A percentile compares a stretch with the other conserved stretches of the same genome.
These are phyloP conservation scores for Hyperoplus immaculatus DNA, from an alignment of 2,797 vertebrate species.

Conservation along the genomic window DNA sequence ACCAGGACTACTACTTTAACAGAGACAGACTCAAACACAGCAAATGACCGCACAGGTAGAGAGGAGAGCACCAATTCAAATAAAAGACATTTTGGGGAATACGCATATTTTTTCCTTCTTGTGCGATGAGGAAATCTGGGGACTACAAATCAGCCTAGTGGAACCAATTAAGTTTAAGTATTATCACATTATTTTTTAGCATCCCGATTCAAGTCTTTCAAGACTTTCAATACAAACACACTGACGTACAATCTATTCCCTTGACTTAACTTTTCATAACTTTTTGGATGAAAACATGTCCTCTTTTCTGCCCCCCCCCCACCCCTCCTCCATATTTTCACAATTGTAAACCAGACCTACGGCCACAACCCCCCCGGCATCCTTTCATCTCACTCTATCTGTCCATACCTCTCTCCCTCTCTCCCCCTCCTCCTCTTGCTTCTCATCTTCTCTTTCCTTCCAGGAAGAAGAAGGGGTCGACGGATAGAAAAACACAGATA, in stretches of 20 bases:
- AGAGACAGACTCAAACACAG: slow-evolving; percentile 28
- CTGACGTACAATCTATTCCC: slow-evolving; percentile 1
- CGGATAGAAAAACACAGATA: slow-evolving; percentile 30
- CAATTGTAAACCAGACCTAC: slow-evolving; percentile 26
- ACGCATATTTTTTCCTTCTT: background rate
- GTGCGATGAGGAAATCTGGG: too few relatives aligned
- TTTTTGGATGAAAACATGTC: slow-evolving; percentile 14
- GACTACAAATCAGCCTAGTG: too few relatives aligned
- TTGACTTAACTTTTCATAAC: background rate
- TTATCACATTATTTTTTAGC: too few relatives aligned
- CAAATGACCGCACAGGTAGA: slow-evolving; percentile 53
- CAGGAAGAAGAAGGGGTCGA: slow-evolving; percentile 14
- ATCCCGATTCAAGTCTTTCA: too few relatives aligned
- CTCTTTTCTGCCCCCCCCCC: slow-evolving; percentile 3
- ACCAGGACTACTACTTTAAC: slow-evolving; percentile 37
- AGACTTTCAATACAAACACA: background rate
- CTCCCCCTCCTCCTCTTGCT: slow-evolving; percentile 8
- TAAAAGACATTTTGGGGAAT: slow-evolving; percentile 9
- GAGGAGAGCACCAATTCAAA: slow-evolving; percentile 1
- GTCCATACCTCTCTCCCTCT: slow-evolving; percentile 10
- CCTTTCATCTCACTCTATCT: slow-evolving; percentile 44
- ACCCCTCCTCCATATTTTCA: slow-evolving; percentile 13
- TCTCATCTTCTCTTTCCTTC: slow-evolving; percentile 17
- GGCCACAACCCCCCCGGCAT: slow-evolving; percentile 5
- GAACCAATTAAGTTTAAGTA: too few relatives aligned